Percentiles rank a stretch among this genome's conserved stretches.
Conservation (phyloP, 2,888 invertebrate species). For the Tholera decimalis region DNA sequence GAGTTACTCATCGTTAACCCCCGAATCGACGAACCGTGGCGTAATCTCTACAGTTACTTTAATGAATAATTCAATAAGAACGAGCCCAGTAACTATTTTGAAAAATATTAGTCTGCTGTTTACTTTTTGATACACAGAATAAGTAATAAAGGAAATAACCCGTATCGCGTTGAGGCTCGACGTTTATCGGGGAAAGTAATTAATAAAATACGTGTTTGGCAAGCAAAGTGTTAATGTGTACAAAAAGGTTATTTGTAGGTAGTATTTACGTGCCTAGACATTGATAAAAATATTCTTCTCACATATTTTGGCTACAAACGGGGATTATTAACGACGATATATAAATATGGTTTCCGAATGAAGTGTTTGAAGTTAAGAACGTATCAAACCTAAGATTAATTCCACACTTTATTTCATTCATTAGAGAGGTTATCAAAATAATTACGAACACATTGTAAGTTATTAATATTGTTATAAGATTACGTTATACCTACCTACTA, state of each 20-base stretch:
- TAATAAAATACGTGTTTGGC: slow-evolving; percentile 55
- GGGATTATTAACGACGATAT: neutral
- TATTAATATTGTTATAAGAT: too few species aligned
- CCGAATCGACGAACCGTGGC: slow-evolving; percentile 24
- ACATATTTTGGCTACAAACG: neutral
- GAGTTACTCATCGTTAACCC: slow-evolving; percentile 34
- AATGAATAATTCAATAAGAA: slow-evolving; percentile 48
- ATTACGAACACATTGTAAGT: too few species aligned
- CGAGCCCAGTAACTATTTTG: slow-evolving; percentile 20
- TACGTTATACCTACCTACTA: too few species aligned
- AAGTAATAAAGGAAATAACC: slow-evolving; percentile 42
- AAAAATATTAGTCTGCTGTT: slow-evolving; percentile 37
- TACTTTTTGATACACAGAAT: slow-evolving; percentile 43
- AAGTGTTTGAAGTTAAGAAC: neutral
- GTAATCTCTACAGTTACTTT: slow-evolving; percentile 47
- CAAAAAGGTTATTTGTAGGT: slow-evolving; percentile 25
- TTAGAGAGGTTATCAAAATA: too few species aligned
- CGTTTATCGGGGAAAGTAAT: slow-evolving; percentile 48
- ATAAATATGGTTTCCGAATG: neutral
- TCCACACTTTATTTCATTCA: neutral
- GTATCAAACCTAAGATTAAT: neutral
- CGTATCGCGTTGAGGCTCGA: slow-evolving; percentile 36
- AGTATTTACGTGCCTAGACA: slow-evolving; percentile 26
- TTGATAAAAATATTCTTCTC: slow-evolving; percentile 5
- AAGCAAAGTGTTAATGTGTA: slow-evolving; percentile 40